These are phyloP conservation scores for Andinoacara biseriatus DNA, from an alignment of 2,113 vertebrate species.

Conservation along the genomic window DNA sequence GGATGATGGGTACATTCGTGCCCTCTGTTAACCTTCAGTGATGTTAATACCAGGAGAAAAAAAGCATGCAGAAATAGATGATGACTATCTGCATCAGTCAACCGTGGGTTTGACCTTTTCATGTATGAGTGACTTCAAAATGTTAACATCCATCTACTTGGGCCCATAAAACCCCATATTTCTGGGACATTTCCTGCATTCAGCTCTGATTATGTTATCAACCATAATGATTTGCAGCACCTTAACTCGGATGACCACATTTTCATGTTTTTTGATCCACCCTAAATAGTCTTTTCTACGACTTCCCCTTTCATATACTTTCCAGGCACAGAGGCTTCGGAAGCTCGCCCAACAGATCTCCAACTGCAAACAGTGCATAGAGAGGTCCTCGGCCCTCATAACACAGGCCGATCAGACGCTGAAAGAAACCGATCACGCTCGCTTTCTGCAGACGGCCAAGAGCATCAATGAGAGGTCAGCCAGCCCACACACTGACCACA, in stretches of 20 bases:
- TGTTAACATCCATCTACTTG: conserved; percentile 4
- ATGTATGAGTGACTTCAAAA: neutral
- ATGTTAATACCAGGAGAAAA: conserved; percentile 13
- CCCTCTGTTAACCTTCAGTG: neutral
- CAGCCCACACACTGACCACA: neutral
- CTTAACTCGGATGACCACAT: neutral
- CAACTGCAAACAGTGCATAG: conserved; percentile 97
- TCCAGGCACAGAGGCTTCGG: conserved; percentile 89
- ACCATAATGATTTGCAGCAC: neutral
- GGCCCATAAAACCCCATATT: neutral
- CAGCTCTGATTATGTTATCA: conserved; percentile 17
- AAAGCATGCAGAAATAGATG: conserved; percentile 19
- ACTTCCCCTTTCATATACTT: conserved; percentile 10
- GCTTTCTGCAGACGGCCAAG: conserved; percentile 96
- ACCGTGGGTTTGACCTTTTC: conserved; percentile 28
- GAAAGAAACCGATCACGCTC: conserved; percentile 95
- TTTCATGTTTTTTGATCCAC: neutral
- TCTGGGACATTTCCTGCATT: conserved; percentile 4
- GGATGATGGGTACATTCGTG: neutral
- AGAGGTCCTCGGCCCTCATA: conserved; percentile 93
- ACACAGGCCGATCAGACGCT: conserved; percentile 94
- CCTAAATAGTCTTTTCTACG: neutral
- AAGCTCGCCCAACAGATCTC: conserved; percentile 97
- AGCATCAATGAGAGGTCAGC: conserved; percentile 94
- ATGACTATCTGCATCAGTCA: conserved; percentile 16